A percentile compares a stretch with the other conserved stretches of the same genome.
Conservation (phyloP, 2,888 invertebrate species). For the Drosophila lutescens region DNA sequence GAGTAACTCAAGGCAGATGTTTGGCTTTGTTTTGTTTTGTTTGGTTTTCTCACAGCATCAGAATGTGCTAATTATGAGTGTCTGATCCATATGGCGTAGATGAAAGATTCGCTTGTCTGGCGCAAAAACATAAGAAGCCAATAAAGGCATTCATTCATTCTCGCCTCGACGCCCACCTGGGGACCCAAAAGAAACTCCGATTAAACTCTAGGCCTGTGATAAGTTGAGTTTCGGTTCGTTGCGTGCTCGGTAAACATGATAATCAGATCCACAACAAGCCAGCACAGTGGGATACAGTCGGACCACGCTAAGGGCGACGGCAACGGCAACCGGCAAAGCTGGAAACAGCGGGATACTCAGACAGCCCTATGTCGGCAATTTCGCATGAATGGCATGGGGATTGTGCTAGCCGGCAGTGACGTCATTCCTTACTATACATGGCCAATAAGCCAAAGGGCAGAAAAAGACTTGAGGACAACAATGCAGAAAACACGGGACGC, state of each 20-base stretch:
- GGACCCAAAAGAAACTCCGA: conserved; percentile 11
- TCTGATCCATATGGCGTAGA: conserved; percentile 49
- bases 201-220: conserved; percentile 32
- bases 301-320: conserved; percentile 20
- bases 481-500: conserved; percentile 6
- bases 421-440: conserved; percentile 22
- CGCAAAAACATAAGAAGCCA: conserved; percentile 5
- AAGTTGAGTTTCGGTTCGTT: conserved; percentile 48
- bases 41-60: not conserved
- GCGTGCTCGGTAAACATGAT: conserved; percentile 66
- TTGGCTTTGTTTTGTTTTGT: conserved; percentile 11
- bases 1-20: conserved; percentile 13
- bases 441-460: conserved; percentile 40
- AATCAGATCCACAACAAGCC: conserved; percentile 44
- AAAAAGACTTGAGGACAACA: conserved; percentile 24
- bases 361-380: conserved; percentile 19
- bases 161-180: conserved; percentile 12
- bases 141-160: conserved; percentile 18
- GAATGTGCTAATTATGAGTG: conserved; percentile 48
- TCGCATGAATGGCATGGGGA: conserved; percentile 11
- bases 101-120: conserved; percentile 18
- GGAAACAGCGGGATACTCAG: conserved; percentile 4
- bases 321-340: conserved; percentile 14
- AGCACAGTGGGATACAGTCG: conserved; percentile 28
- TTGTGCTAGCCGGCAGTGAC: conserved; percentile 23